Conservation (phyloP, 2,888 invertebrate genomes). For the Neocrepidodera transversa region DNA sequence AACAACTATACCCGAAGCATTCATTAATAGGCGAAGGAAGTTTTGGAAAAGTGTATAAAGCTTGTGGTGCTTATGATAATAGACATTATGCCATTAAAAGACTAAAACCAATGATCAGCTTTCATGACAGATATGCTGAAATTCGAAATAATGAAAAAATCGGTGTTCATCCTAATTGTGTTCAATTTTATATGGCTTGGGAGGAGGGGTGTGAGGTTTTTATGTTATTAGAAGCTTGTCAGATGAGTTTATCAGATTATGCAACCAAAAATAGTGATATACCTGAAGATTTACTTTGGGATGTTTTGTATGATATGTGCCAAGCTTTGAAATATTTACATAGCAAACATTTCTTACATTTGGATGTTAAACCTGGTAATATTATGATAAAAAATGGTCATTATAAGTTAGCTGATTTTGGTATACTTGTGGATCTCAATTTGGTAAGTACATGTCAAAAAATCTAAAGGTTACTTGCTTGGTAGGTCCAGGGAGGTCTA, state of each 20-base stretch:
- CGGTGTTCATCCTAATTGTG: constrained; percentile 71
- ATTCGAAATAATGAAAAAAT: constrained; percentile 73
- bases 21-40: constrained; percentile 75
- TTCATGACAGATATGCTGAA: constrained; percentile 67
- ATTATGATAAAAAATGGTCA: constrained; percentile 70
- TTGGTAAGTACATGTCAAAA: constrained; percentile 56
- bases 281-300: constrained; percentile 70
- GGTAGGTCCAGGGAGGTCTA: too few species aligned
- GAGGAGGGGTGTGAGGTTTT: constrained; percentile 73
- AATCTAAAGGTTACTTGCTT: too few species aligned
- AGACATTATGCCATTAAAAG: constrained; percentile 75
- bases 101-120: constrained; percentile 67
- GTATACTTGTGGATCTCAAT: constrained; percentile 71
- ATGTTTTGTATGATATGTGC: constrained; percentile 70
- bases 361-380: constrained; percentile 82
- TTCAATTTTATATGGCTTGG: constrained; percentile 74
- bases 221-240: constrained; percentile 76
- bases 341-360: constrained; percentile 70
- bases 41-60: constrained; percentile 78
- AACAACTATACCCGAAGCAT: constrained; percentile 71
- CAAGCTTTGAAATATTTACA: constrained; percentile 74
- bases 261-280: constrained; percentile 65
- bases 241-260: constrained; percentile 67
- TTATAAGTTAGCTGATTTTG: constrained; percentile 82
- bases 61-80: constrained; percentile 70